Base-by-base conservation (phyloP, 2,888 invertebrate species). In the Agrilus mali region DNA sequence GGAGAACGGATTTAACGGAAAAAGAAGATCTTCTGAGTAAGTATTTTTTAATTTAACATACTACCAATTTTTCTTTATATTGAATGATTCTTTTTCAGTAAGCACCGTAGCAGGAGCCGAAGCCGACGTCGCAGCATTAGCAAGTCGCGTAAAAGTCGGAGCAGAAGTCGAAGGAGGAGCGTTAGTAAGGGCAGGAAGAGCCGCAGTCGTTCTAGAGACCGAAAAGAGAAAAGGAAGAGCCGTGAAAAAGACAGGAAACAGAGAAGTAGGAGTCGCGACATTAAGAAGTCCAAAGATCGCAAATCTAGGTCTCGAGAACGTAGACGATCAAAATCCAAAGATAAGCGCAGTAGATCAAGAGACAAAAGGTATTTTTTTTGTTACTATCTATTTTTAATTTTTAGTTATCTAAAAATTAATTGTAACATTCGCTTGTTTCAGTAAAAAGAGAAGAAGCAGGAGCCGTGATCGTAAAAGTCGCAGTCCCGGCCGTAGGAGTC, bases 1-100 rank as follows among this genome's bases (percentile, higher is more conserved):
- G 60, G 81, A 75, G 60, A 75, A 82, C 63, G 76, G 75, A 54
- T 77, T 75, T 52, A 63, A 68, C 48, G 70, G 67, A 39, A 61
- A 57, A 47, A 60, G 59, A 50, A 68, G 69, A 52, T 63, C 68
- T 22, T 71, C 73, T 47, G 71, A 74, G 75, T 75, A 64, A 72
- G 72, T 69, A 48, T 47, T 33, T n/a, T 43, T 42, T 31, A 40
- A 15, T 40, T 42, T 12, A 14, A 36, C 35, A 4, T n/a, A 41
- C 12, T n/a, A 37, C 20, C 38, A 13, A 14, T 20, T 15, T 13
- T 22, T n/a, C 20, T 31, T 22, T 22, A 7, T 27, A 10, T 10
- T 5, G 8, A 10, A 27, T 5, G 8, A 10, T 27, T 27, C 2
- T 27, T 27, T 45, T 37, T 31, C 41, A 49, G 51, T 33, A 43